Evolutionary conservation across 2,113 vertebrate species (phyloP).

Genomic region (Nanorana parkeri): DNA sequence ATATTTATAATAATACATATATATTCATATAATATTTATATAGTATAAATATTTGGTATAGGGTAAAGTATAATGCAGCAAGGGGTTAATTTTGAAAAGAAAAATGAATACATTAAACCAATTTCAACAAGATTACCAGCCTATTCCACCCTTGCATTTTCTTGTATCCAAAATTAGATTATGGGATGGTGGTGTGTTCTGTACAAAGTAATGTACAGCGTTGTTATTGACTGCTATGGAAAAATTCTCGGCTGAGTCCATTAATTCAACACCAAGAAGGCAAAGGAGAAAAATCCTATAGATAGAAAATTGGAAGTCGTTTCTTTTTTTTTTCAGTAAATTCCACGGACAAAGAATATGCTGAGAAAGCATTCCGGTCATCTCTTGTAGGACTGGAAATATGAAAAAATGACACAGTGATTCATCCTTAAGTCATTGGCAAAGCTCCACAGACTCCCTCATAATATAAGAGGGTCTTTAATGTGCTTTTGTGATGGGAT

Average conservation of each 20-base stretch:
- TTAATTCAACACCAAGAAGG: slow-evolving; percentile 26
- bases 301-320: slow-evolving; percentile 6
- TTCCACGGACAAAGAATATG: slow-evolving; percentile 33
- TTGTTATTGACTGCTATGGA: slow-evolving; percentile 41
- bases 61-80: too few relatives aligned
- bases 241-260: slow-evolving; percentile 19
- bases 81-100: too few relatives aligned
- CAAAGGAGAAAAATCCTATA: slow-evolving; percentile 8
- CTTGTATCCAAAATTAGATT: slow-evolving; percentile 34
- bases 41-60: too few relatives aligned
- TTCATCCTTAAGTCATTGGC: slow-evolving; percentile 48
- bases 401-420: slow-evolving; percentile 40
- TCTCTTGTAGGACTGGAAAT: slow-evolving; percentile 28
- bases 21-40: too few relatives aligned
- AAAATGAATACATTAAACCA: too few relatives aligned
- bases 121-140: slow-evolving; percentile 15
- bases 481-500: slow-evolving; percentile 50
- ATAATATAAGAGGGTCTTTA: slow-evolving; percentile 34
- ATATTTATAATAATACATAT: too few relatives aligned
- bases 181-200: slow-evolving; percentile 7
- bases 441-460: slow-evolving; percentile 33
- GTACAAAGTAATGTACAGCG: slow-evolving; percentile 33
- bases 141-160: slow-evolving; percentile 12
- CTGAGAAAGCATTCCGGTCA: slow-evolving; percentile 45
- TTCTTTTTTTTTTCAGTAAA: slow-evolving; percentile 5